These are phyloP conservation scores for Cynoglossus semilaevis DNA, from an alignment of 2,113 vertebrate genomes.

Conservation along the genomic window DNA sequence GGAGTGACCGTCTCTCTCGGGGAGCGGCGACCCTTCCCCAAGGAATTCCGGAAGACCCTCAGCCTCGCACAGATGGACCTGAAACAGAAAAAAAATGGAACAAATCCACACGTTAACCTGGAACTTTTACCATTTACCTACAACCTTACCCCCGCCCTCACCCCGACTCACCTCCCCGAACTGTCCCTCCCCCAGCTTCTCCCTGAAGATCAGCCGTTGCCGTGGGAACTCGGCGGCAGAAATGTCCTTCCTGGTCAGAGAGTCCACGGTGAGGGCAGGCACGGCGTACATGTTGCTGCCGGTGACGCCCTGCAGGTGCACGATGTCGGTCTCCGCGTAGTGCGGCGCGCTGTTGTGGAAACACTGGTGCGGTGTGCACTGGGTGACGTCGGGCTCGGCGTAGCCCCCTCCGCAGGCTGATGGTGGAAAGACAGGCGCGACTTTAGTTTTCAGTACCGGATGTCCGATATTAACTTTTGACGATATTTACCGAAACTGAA, in stretches of 20 bases:
- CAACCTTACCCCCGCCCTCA: neutral
- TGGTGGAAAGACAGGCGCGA: neutral
- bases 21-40: constrained; percentile 69
- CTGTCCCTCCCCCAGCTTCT: constrained; percentile 86
- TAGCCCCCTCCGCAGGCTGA: constrained; percentile 82
- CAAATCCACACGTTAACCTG: neutral
- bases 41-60: constrained; percentile 78
- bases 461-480: no score
- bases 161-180: constrained; percentile 79
- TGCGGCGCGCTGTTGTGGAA: constrained; percentile 82
- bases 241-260: constrained; percentile 84
- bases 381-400: constrained; percentile 82
- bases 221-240: constrained; percentile 81
- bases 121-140: neutral
- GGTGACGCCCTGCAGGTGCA: constrained; percentile 83
- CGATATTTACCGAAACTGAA: no score
- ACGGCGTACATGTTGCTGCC: constrained; percentile 86
- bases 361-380: constrained; percentile 83
- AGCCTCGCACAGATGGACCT: constrained; percentile 85
- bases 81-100: neutral
- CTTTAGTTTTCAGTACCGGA: neutral
- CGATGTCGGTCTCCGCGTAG: constrained; percentile 84
- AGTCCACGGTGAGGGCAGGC: constrained; percentile 83
- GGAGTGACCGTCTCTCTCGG: constrained; percentile 61
- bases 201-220: constrained; percentile 78